Evolutionary conservation across 2,888 invertebrate genomes (phyloP).

Genomic region (Melinopterus prodromus): DNA sequence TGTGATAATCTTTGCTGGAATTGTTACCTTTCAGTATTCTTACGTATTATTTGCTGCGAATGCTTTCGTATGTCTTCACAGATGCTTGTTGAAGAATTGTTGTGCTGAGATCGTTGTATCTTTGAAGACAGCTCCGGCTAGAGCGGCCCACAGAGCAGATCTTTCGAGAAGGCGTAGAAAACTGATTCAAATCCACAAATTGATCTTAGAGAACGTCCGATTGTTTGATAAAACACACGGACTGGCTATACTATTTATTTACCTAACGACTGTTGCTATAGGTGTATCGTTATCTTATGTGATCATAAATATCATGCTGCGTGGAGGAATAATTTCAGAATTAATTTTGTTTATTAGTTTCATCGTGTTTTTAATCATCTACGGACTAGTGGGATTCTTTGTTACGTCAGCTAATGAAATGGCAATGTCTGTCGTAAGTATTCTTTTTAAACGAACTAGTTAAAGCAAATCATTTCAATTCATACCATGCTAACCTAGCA

Average conservation of each 20-base stretch:
- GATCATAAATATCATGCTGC: neutral
- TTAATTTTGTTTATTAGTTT: neutral
- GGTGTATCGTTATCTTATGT: neutral
- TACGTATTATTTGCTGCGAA: neutral
- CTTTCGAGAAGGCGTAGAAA: neutral
- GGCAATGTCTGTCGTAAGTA: neutral
- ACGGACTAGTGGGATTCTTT: neutral
- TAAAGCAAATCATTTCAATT: no score
- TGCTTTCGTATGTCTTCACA: neutral
- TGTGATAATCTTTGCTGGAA: neutral
- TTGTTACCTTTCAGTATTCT: neutral
- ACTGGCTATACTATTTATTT: neutral
- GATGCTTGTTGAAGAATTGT: neutral
- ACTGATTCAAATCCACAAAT: neutral
- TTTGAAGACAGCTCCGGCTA: neutral
- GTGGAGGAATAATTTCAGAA: neutral
- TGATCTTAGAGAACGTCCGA: neutral
- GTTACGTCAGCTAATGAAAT: neutral
- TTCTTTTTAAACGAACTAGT: no score
- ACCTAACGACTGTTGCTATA: neutral
- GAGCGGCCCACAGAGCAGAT: neutral
- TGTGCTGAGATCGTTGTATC: neutral
- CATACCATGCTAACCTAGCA: no score
- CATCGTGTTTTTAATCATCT: neutral
- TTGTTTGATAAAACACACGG: neutral